Percentiles rank a stretch among this genome's conserved stretches.
Evolutionary conservation across 1,140 invertebrate species (phyloP).

Genomic region (Apis laboriosa): DNA sequence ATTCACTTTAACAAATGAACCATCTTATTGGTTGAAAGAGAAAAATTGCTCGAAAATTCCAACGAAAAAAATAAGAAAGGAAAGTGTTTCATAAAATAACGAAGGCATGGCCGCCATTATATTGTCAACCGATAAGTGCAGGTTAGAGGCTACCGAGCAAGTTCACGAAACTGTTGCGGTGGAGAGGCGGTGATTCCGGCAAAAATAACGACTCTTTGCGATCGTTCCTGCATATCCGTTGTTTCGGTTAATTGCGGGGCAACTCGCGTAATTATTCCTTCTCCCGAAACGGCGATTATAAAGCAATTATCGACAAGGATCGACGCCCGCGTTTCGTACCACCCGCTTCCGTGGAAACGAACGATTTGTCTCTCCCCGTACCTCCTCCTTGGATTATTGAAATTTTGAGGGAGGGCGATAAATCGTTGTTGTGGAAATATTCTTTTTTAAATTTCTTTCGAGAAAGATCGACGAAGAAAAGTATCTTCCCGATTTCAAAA

Average conservation of each 20-base stretch:
- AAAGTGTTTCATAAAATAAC: no score
- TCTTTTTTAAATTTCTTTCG: no score
- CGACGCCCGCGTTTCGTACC: neutral
- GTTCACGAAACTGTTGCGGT: slow-evolving; percentile 11
- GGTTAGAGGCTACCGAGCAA: slow-evolving; percentile 16
- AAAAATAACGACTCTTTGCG: slow-evolving; percentile 55
- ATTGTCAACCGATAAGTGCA: slow-evolving; percentile 51
- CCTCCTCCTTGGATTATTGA: no score
- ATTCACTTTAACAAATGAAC: no score
- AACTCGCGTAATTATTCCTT: slow-evolving; percentile 69
- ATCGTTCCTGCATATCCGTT: slow-evolving; percentile 48
- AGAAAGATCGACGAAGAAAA: no score
- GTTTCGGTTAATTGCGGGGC: slow-evolving; percentile 60
- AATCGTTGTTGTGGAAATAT: no score
- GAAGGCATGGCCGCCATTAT: slow-evolving; percentile 1
- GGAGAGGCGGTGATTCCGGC: neutral
- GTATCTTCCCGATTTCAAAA: no score
- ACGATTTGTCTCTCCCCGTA: neutral
- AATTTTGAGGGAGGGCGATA: no score
- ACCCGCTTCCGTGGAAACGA: slow-evolving; percentile 38
- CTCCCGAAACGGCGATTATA: slow-evolving; percentile 68
- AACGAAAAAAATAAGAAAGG: no score
- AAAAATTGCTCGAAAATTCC: no score
- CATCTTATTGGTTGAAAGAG: no score
- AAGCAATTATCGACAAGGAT: slow-evolving; percentile 69